Conservation (phyloP, 92 coral and sea anemone genomes). For the Phymanthus crucifer region DNA sequence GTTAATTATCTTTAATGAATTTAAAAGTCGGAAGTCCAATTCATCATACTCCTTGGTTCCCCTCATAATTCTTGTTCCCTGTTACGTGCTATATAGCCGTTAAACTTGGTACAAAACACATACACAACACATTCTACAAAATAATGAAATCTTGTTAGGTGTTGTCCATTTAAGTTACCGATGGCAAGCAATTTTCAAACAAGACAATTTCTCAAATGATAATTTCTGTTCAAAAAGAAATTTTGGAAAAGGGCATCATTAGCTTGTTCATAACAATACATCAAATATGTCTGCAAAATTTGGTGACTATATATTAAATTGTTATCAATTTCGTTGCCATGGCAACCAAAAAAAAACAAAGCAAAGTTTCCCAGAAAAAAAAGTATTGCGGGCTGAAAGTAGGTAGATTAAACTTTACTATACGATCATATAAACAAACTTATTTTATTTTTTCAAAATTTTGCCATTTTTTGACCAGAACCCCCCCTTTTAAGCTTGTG, state of each 20-base stretch:
- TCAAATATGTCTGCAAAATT: slow-evolving; percentile 13
- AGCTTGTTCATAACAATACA: neutral
- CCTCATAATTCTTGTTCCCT: slow-evolving; percentile 17
- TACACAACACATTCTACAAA: slow-evolving; percentile 32
- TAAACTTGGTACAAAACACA: slow-evolving; percentile 17
- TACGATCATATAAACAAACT: slow-evolving; percentile 2
- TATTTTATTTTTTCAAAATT: neutral
- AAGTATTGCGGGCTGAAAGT: neutral
- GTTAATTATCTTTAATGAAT: neutral
- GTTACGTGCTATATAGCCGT: slow-evolving; percentile 7
- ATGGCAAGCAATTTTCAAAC: slow-evolving; percentile 36
- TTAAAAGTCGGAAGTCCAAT: slow-evolving; percentile 1
- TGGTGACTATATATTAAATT: slow-evolving; percentile 8
- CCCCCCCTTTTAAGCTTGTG: no score
- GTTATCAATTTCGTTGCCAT: slow-evolving; percentile 5
- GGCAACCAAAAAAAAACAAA: slow-evolving; percentile 6
- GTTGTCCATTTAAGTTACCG: slow-evolving; percentile 24
- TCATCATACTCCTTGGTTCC: slow-evolving; percentile 17
- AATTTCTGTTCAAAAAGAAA: slow-evolving; percentile 11
- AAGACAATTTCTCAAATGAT: slow-evolving; percentile 14
- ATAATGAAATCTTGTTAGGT: slow-evolving; percentile 22
- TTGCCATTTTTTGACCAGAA: slow-evolving; percentile 2
- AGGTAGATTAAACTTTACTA: neutral
- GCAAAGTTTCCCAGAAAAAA: slow-evolving; percentile 1
- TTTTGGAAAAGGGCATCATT: slow-evolving; percentile 13